Base-by-base conservation (phyloP, 2,888 invertebrate genomes). In the Thelaira solivaga region DNA sequence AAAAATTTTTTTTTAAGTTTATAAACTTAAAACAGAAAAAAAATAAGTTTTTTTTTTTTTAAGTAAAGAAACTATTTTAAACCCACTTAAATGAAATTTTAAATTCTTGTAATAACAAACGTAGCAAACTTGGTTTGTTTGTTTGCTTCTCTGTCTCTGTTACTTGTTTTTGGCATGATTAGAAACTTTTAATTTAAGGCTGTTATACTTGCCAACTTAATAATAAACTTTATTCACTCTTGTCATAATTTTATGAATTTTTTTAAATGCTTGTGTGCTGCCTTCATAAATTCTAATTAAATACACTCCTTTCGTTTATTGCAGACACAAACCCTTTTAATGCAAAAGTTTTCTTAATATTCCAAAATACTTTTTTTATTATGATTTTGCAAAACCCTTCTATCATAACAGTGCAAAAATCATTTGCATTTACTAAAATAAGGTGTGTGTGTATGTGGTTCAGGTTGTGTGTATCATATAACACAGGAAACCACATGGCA, bases 281-380 rank as follows among this genome's bases (percentile, higher is more conserved):
- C n/a, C n/a, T n/a, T n/a, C 67, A 53, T 73, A 51, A 57, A 29
- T 69, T 65, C n/a, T 74, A 78, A 78, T 78, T 78, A 71, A 59
- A n/a, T n/a, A n/a, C n/a, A n/a, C n/a, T n/a, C n/a, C n/a, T 31
- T 31, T 16, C 36, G 18, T n/a, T 39, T 78, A 78, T 65, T 69
- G 13, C 10, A 71, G 78, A 78, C 78, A 74, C 74, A 65, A 78
- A 78, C 78, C 77, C 10, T 2, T n/a, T n/a, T 6, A 34, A 57
- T 31, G 26, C n/a, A 18, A 68, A 77, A 73, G 34, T 77, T 73
- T 57, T 34, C 10, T 16, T n/a, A 16, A 29, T 62, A 47, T n/a
- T n/a, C 1, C 4, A 31, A 31, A 31, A 64, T 11, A 6, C 47
- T 67, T 61, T 31, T 69, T 49, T 18, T 11, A 34, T 57, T 29